Base-by-base conservation (phyloP, 2,888 invertebrate species). In the Coremacera marginata region DNA sequence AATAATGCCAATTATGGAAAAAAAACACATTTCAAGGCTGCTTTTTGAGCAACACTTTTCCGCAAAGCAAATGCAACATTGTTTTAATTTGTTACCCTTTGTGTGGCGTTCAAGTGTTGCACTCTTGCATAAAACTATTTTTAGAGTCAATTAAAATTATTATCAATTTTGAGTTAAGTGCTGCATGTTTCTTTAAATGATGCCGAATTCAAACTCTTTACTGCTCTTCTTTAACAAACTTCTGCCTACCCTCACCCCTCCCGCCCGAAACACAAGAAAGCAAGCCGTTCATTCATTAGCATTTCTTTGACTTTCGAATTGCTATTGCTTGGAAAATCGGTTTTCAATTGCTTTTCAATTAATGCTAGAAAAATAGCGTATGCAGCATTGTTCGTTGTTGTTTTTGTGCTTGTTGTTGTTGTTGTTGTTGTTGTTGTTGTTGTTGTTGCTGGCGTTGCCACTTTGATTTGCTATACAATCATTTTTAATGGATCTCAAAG, bases 281-380 rank as follows among this genome's bases (percentile, higher is more conserved):
- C 44, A 44, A 44, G 14, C 11, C 11, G 44, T 44, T 44, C 14
- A 11, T 70, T 52, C 52, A 49, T 27, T 52, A 52, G 52, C 19
- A 31, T 19, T 19, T n/a, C 31, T n/a, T 5, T 22, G 9, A n/a
- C 22, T 34, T 51, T 68, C 51, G 49, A 31, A 27, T 19, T 51
- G n/a, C 68, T 25, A 25, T 25, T 68, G 22, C 49, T 27, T 34
- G 27, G 27, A 27, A 68, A 51, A 51, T 68, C 25, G 16, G 14
- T 51, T 49, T 60, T 55, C 71, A 71, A 71, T 71, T 71, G 71
- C 71, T 60, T 71, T 60, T 71, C 71, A 71, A 71, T 71, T 71
- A 60, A 22, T 22, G 44, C 70, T 55, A 25, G n/a, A 60, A 60
- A 34, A 71, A 44, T 44, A 44, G 60, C 60, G 71, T 71, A 19